A percentile compares a stretch with the other conserved stretches of the same genome.
phyloP scores from a whole-genome alignment of 2,797 vertebrate species.

The Stomatorhinus walkeri region DNA sequence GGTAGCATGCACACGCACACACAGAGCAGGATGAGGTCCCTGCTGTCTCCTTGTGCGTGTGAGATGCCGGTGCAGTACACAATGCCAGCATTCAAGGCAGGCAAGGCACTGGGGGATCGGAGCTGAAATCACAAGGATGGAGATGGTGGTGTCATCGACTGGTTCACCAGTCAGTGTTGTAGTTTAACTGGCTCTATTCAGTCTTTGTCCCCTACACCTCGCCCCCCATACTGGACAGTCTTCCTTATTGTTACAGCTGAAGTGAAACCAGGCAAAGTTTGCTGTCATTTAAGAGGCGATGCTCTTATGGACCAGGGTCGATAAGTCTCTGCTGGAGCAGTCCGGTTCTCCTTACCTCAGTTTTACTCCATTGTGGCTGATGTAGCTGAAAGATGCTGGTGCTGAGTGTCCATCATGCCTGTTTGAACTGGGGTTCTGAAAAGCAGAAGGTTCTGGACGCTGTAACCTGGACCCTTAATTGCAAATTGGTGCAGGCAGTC shows the following conservation, averaged over 20 bases:
- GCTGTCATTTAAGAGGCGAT: background rate
- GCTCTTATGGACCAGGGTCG: background rate
- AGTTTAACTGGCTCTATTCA: background rate
- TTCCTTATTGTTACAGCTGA: constrained; percentile 4
- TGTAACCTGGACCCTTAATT: background rate
- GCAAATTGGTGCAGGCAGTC: background rate
- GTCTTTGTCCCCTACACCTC: background rate
- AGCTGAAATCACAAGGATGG: constrained; percentile 11
- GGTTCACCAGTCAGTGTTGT: background rate
- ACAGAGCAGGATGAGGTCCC: background rate
- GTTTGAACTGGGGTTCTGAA: background rate
- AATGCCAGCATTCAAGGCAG: constrained; percentile 1
- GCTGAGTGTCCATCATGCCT: background rate
- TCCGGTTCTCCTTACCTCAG: background rate
- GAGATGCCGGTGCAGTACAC: background rate
- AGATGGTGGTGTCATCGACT: background rate
- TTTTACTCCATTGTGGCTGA: background rate
- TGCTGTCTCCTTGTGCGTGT: background rate
- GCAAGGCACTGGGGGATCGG: background rate
- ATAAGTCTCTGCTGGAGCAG: background rate
- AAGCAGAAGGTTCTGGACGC: background rate
- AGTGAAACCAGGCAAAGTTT: background rate
- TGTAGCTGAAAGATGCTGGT: background rate
- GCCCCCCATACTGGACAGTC: background rate
- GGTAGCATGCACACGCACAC: background rate